phyloP scores from a whole-genome alignment of 2,797 vertebrate genomes.

The Alfaro cultratus region DNA sequence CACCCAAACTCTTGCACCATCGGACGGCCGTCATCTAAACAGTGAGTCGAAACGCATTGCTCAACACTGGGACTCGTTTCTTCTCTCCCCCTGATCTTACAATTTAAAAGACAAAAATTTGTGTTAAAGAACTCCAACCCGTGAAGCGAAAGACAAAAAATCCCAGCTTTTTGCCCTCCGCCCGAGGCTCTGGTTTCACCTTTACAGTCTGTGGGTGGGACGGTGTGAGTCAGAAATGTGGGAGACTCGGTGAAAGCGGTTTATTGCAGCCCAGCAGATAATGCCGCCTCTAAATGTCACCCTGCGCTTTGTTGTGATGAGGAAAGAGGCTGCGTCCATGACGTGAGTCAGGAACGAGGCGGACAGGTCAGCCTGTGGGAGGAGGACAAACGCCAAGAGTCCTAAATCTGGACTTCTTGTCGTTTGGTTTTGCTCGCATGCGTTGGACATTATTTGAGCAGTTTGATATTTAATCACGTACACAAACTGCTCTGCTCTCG shows the following conservation, averaged over 20 bases:
- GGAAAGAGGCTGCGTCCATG: slow-evolving; percentile 54
- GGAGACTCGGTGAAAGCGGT: slow-evolving; percentile 52
- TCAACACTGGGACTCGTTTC: slow-evolving; percentile 6
- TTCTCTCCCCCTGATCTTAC: not conserved
- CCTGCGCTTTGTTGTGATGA: slow-evolving; percentile 63
- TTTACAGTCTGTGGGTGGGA: slow-evolving; percentile 61
- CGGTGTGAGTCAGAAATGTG: slow-evolving; percentile 59
- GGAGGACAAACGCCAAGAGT: slow-evolving; percentile 51
- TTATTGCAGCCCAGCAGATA: slow-evolving; percentile 62
- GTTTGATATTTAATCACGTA: slow-evolving; percentile 54
- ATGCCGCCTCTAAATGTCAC: slow-evolving; percentile 50
- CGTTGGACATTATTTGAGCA: slow-evolving; percentile 36
- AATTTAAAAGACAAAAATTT: slow-evolving; percentile 14
- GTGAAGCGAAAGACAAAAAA: slow-evolving; percentile 2
- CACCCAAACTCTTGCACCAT: not conserved
- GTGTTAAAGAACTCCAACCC: slow-evolving; percentile 11
- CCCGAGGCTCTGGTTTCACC: slow-evolving; percentile 57
- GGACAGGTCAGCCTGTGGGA: slow-evolving; percentile 56
- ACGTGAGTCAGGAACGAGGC: slow-evolving; percentile 63
- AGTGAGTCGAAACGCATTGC: slow-evolving; percentile 5
- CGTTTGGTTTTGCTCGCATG: not conserved
- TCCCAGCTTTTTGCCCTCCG: not conserved
- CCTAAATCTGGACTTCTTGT: slow-evolving; percentile 47
- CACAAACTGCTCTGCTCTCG: slow-evolving; percentile 42
- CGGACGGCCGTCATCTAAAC: not conserved